Percentiles rank a stretch among this genome's conserved stretches.
Conservation (phyloP, 37 sponge, comb jelly and placozoan species). For the Haliclona indistincta region DNA sequence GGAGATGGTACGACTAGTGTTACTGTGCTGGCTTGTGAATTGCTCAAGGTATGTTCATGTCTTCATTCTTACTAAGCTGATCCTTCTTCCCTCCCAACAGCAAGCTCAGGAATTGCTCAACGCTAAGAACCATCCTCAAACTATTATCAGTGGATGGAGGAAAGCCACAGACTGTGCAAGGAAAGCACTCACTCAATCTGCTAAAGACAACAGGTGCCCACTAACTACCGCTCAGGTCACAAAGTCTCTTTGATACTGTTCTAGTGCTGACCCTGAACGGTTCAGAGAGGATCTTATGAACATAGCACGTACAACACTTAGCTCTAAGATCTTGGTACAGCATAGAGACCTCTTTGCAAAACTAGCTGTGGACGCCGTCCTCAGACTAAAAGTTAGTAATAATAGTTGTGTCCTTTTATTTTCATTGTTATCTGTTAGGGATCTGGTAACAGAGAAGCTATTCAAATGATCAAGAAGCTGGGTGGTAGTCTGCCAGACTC, state of each 20-base stretch:
- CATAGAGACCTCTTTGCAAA: slow-evolving; percentile 92
- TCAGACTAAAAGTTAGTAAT: slow-evolving; percentile 70
- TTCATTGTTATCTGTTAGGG: slow-evolving; percentile 15
- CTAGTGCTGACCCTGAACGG: slow-evolving; percentile 38
- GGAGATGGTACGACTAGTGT: slow-evolving; percentile 99
- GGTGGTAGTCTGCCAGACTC: slow-evolving; percentile 89
- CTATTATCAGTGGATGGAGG: slow-evolving; percentile 95
- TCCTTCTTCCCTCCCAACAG: slow-evolving; percentile 15
- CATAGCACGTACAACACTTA: slow-evolving; percentile 95
- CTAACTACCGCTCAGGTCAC: not conserved
- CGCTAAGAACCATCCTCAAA: slow-evolving; percentile 94
- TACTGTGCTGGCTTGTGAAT: slow-evolving; percentile 94
- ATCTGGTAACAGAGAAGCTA: slow-evolving; percentile 82
- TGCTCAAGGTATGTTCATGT: slow-evolving; percentile 72
- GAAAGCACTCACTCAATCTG: slow-evolving; percentile 73
- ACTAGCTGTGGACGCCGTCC: slow-evolving; percentile 94
- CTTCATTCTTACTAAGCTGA: not conserved
- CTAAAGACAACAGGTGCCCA: slow-evolving; percentile 72
- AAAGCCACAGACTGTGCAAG: slow-evolving; percentile 77
- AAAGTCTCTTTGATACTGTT: slow-evolving; percentile 8
- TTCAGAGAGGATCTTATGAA: slow-evolving; percentile 90
- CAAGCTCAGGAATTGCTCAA: slow-evolving; percentile 90
- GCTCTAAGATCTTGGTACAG: slow-evolving; percentile 97
- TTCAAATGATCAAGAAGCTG: slow-evolving; percentile 95
- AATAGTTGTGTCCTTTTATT: not conserved